Evolutionary conservation across 2,797 vertebrate species (phyloP).

Genomic region (Orientallactaga sibirica): DNA sequence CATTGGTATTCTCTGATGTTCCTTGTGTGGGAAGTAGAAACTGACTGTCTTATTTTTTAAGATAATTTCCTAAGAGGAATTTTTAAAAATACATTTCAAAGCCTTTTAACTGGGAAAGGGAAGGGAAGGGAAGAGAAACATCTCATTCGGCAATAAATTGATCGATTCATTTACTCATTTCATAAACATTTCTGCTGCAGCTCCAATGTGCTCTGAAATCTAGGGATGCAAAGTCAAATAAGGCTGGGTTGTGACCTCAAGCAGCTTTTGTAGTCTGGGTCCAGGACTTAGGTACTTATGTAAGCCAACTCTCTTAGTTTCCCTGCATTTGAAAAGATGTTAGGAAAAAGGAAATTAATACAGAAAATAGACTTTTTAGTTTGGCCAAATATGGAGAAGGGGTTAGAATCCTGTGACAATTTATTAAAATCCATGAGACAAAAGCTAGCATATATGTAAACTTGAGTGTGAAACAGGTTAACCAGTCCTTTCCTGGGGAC

Average conservation of each 20-base stretch:
- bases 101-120: conserved; percentile 57
- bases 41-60: conserved; percentile 74
- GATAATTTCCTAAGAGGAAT: conserved; percentile 64
- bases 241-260: not conserved
- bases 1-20: conserved; percentile 70
- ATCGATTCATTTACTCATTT: conserved; percentile 54
- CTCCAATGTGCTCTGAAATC: not conserved
- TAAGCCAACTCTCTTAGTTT: not conserved
- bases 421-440: not conserved
- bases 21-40: conserved; percentile 64
- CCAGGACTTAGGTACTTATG: not conserved
- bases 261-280: not conserved
- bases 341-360: not conserved
- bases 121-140: conserved; percentile 56
- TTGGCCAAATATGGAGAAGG: not conserved
- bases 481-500: not conserved
- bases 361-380: not conserved
- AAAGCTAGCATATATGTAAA: not conserved
- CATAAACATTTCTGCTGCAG: conserved; percentile 6
- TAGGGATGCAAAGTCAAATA: not conserved
- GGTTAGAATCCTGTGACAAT: not conserved
- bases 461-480: not conserved
- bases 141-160: conserved; percentile 58
- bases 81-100: conserved; percentile 54
- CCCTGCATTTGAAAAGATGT: not conserved